Evolutionary conservation across 1,140 invertebrate species (phyloP).

Genomic region (Spodoptera frugiperda): DNA sequence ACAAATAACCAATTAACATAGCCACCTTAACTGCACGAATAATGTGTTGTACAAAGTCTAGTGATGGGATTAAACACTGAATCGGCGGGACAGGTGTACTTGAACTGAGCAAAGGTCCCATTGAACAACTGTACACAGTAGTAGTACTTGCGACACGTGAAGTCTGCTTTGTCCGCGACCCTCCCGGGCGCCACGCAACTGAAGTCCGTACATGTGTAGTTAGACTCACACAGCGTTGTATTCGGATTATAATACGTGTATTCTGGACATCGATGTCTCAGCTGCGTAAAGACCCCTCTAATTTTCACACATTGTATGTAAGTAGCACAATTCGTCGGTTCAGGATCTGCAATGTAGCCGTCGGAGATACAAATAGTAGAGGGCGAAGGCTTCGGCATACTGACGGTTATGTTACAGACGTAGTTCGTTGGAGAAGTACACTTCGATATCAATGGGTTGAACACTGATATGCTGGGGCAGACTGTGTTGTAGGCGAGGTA

Average conservation of each 20-base stretch:
- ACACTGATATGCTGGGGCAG: background rate
- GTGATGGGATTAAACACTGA: background rate
- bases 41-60: background rate
- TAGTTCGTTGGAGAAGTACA: conserved; percentile 49
- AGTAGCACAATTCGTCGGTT: conserved; percentile 58
- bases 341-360: conserved; percentile 63
- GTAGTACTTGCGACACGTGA: conserved; percentile 66
- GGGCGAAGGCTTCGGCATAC: conserved; percentile 2
- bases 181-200: background rate
- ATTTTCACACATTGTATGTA: conserved; percentile 66
- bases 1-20: too few species aligned
- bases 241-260: conserved; percentile 62
- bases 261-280: conserved; percentile 57
- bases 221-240: conserved; percentile 65
- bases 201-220: conserved; percentile 59
- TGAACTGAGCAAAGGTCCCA: conserved; percentile 54
- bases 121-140: conserved; percentile 60
- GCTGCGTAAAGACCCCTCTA: conserved; percentile 57
- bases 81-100: background rate
- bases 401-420: conserved; percentile 44
- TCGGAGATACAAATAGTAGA: conserved; percentile 61
- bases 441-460: background rate
- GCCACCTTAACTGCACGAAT: background rate
- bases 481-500: background rate
- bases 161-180: conserved; percentile 54